A percentile compares a stretch with the other conserved stretches of the same genome.
Evolutionary conservation across 2,888 invertebrate species (phyloP).

Genomic region (Watsonalla binaria): DNA sequence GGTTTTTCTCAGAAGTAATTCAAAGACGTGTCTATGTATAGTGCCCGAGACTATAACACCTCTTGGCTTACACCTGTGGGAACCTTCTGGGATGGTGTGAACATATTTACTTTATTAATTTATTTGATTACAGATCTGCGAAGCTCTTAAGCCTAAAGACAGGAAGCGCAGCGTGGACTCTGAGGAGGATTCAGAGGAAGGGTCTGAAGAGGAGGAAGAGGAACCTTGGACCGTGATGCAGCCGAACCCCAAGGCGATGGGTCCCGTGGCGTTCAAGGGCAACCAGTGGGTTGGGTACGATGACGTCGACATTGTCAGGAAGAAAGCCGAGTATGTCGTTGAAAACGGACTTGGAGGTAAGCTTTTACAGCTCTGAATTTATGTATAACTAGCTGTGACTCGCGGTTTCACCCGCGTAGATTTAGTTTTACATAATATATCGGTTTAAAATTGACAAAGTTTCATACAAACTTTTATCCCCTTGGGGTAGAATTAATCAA

Average conservation of each 20-base stretch:
- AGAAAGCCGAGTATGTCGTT: constrained; percentile 91
- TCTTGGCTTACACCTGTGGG: no score
- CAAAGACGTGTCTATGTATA: no score
- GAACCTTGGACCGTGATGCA: constrained; percentile 87
- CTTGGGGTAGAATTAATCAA: no score
- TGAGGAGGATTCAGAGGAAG: constrained; percentile 50
- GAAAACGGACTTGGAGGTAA: constrained; percentile 89
- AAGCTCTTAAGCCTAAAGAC: constrained; percentile 78
- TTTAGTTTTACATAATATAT: no score
- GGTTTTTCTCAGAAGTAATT: no score
- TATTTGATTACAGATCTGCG: constrained; percentile 85
- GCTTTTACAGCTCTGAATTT: constrained; percentile 1
- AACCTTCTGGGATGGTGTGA: no score
- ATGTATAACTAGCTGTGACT: no score
- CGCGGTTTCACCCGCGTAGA: no score
- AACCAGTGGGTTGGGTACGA: constrained; percentile 98
- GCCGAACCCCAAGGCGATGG: constrained; percentile 89
- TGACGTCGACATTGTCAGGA: constrained; percentile 88
- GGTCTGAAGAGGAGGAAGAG: constrained; percentile 77
- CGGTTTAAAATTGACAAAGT: no score
- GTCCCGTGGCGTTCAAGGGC: constrained; percentile 89
- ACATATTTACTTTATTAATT: not conserved
- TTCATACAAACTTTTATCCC: no score
- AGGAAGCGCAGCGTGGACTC: constrained; percentile 49
- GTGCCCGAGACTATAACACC: no score